These are phyloP conservation scores for Macrobrachium nipponense DNA, from an alignment of 1,140 invertebrate genomes.

Conservation along the genomic window DNA sequence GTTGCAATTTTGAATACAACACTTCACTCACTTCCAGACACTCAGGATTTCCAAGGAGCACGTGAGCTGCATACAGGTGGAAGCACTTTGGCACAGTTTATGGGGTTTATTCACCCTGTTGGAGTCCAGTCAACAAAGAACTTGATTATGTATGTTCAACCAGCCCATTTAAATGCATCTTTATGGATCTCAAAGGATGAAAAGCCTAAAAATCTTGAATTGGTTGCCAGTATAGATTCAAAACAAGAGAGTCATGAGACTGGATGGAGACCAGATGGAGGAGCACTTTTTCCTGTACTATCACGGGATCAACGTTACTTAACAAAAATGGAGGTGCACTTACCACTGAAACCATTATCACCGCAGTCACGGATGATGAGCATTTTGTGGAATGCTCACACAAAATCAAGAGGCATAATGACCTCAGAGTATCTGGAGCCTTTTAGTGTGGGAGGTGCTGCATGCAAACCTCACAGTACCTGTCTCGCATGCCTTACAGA, in stretches of 20 bases:
- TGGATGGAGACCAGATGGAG: slow-evolving; percentile 11
- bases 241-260: slow-evolving; percentile 18
- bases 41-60: slow-evolving; percentile 75
- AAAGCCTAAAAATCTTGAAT: slow-evolving; percentile 10
- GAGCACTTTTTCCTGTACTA: slow-evolving; percentile 9
- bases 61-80: slow-evolving; percentile 71
- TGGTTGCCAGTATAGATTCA: slow-evolving; percentile 23
- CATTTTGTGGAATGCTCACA: slow-evolving; percentile 51
- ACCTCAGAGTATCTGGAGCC: slow-evolving; percentile 86
- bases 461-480: slow-evolving; percentile 75
- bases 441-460: slow-evolving; percentile 70
- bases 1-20: slow-evolving; percentile 85
- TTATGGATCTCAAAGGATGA: slow-evolving; percentile 52
- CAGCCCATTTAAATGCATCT: slow-evolving; percentile 63
- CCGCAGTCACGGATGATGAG: slow-evolving; percentile 33
- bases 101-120: slow-evolving; percentile 84
- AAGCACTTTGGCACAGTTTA: slow-evolving; percentile 73
- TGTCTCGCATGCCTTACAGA: slow-evolving; percentile 90
- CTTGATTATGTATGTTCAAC: slow-evolving; percentile 65
- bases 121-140: slow-evolving; percentile 75
- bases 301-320: slow-evolving; percentile 6
- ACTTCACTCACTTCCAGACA: slow-evolving; percentile 80
- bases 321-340: background rate
- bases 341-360: background rate
- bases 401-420: slow-evolving; percentile 11